Conservation (phyloP, 1,140 invertebrate species). For the Drosophila hydei region DNA sequence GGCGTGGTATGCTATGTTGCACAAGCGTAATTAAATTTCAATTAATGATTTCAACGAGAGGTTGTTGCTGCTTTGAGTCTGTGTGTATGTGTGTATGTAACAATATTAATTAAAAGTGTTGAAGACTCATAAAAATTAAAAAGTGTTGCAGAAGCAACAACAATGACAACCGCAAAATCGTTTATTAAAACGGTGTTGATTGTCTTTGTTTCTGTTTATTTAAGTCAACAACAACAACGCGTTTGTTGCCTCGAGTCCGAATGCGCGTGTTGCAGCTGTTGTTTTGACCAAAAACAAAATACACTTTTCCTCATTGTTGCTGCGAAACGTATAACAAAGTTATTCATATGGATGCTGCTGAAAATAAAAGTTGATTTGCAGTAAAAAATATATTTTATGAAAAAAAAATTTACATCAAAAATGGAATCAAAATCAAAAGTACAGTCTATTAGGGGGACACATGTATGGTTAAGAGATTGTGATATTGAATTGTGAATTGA, state of each 20-base stretch:
- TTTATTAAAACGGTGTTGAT: constrained; percentile 57
- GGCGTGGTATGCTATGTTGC: constrained; percentile 13
- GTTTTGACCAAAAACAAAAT: constrained; percentile 5
- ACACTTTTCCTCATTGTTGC: constrained; percentile 16
- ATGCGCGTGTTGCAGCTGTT: constrained; percentile 35
- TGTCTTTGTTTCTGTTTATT: constrained; percentile 8
- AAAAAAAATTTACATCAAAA: background rate
- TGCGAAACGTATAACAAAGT: constrained; percentile 54
- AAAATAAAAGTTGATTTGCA: constrained; percentile 48
- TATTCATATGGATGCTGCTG: constrained; percentile 24
- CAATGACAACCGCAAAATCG: constrained; percentile 57
- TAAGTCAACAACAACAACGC: constrained; percentile 27
- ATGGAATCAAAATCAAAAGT: background rate
- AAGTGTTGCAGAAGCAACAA: constrained; percentile 40
- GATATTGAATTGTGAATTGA: too few species aligned
- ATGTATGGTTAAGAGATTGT: too few species aligned
- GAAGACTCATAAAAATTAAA: constrained; percentile 45
- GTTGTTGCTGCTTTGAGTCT: background rate
- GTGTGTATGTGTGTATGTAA: constrained; percentile 45
- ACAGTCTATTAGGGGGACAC: too few species aligned
- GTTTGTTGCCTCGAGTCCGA: constrained; percentile 15
- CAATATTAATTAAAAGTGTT: constrained; percentile 78
- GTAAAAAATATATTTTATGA: background rate
- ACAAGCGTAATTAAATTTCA: constrained; percentile 74
- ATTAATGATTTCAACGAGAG: constrained; percentile 71